A percentile compares a stretch with the other conserved stretches of the same genome.
These are phyloP conservation scores for Oncorhynchus mykiss DNA, from an alignment of 2,113 vertebrate species.

Conservation along the genomic window DNA sequence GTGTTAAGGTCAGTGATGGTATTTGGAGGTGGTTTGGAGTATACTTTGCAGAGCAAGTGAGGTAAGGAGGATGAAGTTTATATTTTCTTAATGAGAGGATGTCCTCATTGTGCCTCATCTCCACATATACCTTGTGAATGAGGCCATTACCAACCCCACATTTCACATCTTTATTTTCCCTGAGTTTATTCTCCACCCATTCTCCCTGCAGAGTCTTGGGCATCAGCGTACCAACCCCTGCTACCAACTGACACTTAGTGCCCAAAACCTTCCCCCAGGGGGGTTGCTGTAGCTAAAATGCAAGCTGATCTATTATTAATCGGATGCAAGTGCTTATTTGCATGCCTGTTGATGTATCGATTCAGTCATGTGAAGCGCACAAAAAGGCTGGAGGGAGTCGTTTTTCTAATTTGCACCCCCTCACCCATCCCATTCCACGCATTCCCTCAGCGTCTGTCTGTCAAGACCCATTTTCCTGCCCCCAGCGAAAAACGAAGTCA, in stretches of 20 bases:
- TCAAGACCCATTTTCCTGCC: constrained; percentile 1
- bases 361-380: constrained; percentile 20
- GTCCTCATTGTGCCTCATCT: constrained; percentile 21
- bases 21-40: background rate
- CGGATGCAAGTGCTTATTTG: constrained; percentile 36
- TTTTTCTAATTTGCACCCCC: constrained; percentile 2
- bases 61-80: background rate
- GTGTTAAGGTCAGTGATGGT: background rate
- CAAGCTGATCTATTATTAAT: constrained; percentile 45
- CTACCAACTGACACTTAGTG: constrained; percentile 33
- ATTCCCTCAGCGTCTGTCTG: background rate
- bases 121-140: background rate
- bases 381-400: constrained; percentile 7
- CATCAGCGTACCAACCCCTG: constrained; percentile 11
- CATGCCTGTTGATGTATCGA: constrained; percentile 22
- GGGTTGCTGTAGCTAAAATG: constrained; percentile 12
- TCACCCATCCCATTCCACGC: constrained; percentile 2
- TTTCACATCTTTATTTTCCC: background rate
- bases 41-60: background rate
- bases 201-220: background rate
- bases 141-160: background rate
- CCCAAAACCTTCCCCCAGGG: background rate
- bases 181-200: background rate
- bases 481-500: background rate
- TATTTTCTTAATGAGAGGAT: background rate